Conservation (phyloP, 2,113 vertebrate species). For the Procavia capensis region DNA sequence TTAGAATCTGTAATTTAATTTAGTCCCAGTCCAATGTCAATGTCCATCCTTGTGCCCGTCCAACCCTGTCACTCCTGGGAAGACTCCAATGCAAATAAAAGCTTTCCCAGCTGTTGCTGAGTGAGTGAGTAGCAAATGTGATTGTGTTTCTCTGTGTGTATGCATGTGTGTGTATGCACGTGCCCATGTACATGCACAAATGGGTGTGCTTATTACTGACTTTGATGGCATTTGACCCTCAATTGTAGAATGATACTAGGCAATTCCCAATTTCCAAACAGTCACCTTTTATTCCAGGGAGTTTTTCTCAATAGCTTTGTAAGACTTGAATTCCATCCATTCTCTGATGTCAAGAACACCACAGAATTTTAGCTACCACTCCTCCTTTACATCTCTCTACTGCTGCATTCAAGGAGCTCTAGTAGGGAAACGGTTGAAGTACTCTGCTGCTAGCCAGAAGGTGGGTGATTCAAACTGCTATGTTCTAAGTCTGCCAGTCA, state of each 20-base stretch:
- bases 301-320: neutral
- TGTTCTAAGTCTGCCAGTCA: neutral
- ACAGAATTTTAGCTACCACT: neutral
- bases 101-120: neutral
- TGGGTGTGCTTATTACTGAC: neutral
- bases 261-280: neutral
- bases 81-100: neutral
- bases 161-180: neutral
- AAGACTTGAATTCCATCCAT: neutral
- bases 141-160: neutral
- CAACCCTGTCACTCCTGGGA: neutral
- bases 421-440: too few relatives aligned
- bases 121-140: too few relatives aligned
- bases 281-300: neutral
- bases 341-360: neutral
- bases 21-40: neutral
- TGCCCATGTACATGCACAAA: too few relatives aligned
- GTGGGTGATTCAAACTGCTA: neutral
- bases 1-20: conserved; percentile 6
- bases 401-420: neutral
- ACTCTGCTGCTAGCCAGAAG: too few relatives aligned
- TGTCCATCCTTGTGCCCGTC: neutral
- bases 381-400: neutral
- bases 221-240: neutral
- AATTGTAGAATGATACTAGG: neutral